Conservation (phyloP, 2,888 invertebrate species). For the Cheilosia vulpina region DNA sequence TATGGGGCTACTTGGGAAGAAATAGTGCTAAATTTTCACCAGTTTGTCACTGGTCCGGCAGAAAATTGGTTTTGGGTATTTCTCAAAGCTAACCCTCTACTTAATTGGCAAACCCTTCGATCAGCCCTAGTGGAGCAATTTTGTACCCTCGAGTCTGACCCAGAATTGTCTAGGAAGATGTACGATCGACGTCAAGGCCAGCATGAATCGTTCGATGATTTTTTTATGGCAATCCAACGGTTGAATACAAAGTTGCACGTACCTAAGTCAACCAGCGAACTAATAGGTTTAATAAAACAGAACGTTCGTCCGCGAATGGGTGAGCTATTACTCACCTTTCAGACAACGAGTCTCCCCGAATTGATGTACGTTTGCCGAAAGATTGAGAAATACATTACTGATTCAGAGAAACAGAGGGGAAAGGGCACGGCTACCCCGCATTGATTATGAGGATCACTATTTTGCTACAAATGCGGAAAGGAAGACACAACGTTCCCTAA, state of each 20-base stretch:
- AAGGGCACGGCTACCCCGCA: no score
- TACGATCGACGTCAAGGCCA: not conserved
- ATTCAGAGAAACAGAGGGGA: not conserved
- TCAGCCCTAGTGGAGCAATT: not conserved
- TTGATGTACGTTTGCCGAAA: conserved; percentile 4
- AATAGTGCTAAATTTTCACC: conserved; percentile 9
- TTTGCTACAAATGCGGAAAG: no score
- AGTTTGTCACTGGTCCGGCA: not conserved
- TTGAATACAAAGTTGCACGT: not conserved
- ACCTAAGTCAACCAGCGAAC: not conserved
- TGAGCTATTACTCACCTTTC: conserved; percentile 35
- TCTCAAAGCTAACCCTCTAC: no score
- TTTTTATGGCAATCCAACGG: not conserved
- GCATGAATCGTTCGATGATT: not conserved
- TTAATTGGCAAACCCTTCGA: not conserved
- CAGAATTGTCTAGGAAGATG: not conserved
- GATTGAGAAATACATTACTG: not conserved
- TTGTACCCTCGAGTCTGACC: not conserved
- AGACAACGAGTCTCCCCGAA: conserved; percentile 45
- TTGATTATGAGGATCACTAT: no score
- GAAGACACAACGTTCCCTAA: no score
- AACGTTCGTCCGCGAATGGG: no score
- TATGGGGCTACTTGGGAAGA: conserved; percentile 10
- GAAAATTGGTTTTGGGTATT: not conserved
- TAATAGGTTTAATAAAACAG: conserved; percentile 4